Evolutionary conservation across 2,797 vertebrate species (phyloP).

Genomic region (Sandelia bainsii): DNA sequence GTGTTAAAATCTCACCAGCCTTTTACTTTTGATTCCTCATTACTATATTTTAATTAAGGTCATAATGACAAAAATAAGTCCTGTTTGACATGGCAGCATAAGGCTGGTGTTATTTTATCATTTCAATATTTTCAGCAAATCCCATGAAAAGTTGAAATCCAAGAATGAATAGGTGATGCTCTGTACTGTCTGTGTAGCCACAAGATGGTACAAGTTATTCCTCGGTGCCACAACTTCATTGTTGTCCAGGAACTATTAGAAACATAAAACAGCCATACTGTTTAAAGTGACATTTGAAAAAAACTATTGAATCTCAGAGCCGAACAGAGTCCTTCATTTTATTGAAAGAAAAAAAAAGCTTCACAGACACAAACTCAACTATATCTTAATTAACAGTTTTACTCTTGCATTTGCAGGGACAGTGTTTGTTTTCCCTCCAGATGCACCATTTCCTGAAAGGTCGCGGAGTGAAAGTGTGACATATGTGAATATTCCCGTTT

Average conservation of each 20-base stretch:
- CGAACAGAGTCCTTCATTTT: not conserved
- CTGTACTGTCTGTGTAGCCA: not conserved
- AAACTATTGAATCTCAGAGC: not conserved
- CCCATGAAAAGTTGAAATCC: not conserved
- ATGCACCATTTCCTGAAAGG: slow-evolving; percentile 78
- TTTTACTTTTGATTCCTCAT: not conserved
- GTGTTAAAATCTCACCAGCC: not conserved
- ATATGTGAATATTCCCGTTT: slow-evolving; percentile 92
- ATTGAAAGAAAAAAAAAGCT: not conserved
- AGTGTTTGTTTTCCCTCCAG: slow-evolving; percentile 80
- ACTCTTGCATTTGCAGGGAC: slow-evolving; percentile 68
- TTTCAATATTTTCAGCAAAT: not conserved
- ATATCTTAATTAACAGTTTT: slow-evolving; percentile 29
- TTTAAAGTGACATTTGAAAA: slow-evolving; percentile 3
- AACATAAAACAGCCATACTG: not conserved
- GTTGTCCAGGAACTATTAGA: not conserved
- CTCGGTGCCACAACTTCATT: not conserved
- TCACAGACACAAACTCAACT: not conserved
- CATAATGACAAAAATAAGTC: slow-evolving; percentile 21
- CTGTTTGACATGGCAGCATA: not conserved
- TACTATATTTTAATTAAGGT: slow-evolving; percentile 36
- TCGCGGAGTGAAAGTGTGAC: slow-evolving; percentile 79
- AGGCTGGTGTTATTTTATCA: not conserved
- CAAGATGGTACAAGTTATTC: not conserved
- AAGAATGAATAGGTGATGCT: not conserved